Evolutionary conservation across 1,140 invertebrate species (phyloP), one percentile per base, ranked within the genome.

Genomic region (Trichonephila clavata): DNA sequence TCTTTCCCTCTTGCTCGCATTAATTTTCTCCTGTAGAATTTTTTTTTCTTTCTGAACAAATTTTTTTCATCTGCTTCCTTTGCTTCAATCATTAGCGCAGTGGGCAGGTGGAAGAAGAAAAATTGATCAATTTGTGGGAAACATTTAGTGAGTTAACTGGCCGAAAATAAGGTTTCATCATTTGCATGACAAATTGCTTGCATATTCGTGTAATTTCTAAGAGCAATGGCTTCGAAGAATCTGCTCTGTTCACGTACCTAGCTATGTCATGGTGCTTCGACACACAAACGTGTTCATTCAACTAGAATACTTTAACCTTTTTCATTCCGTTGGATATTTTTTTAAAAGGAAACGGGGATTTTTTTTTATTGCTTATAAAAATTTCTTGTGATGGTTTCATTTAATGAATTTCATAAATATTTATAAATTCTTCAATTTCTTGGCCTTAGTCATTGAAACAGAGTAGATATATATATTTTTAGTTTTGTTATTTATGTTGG

Each of bases 181-280:
- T 77, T 32, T 77, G 68, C 68, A 77, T 77, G 16, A 77, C 68
- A 77, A 32, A 77, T 77, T 77, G 27, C 68, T 39, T 32, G 4
- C 5, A 7, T 32, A 27, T 39, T 39, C 24, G 14, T 20, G 13
- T 39, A 20, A 16, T 39, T 39, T 39, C 27, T 32, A 39, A 77
- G 24, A 77, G 24, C 27, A 18, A 77, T 77, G 68, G 16, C 32
- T 77, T 39, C 27, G 68, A 77, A 32, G 32, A 77, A 6, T 77
- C 68, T 77, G 68, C 27, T 14, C 68, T 50, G 43, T 27, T 71
- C n/a, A 27, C 68, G 27, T 77, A 16, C 16, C 13, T 27, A 39
- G 16, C 16, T 77, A 16, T 77, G 27, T 20, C 60, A 5, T 61
- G 6, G 16, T 61, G 60, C 16, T 61, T 1, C 14, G 10, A 21